These are phyloP conservation scores for Lepetodrilus schrolli DNA, from an alignment of 2,888 invertebrate genomes.

Conservation along the genomic window DNA sequence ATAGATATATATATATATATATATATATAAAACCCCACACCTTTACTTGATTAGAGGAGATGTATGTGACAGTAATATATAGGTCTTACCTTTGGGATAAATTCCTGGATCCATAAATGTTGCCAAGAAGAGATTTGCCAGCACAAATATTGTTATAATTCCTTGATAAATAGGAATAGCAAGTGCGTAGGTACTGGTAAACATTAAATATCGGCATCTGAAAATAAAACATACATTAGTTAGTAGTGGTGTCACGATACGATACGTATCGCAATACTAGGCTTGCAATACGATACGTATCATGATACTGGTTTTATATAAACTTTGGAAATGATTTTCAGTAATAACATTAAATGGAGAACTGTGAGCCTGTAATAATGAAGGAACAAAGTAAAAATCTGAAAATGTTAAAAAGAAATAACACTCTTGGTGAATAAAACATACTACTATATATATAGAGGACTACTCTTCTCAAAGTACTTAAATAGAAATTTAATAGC, in stretches of 20 bases:
- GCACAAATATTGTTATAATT: slow-evolving; percentile 95
- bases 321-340: too few species aligned
- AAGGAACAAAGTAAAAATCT: too few species aligned
- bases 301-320: too few species aligned
- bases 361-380: too few species aligned
- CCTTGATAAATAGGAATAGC: slow-evolving; percentile 85
- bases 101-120: slow-evolving; percentile 99
- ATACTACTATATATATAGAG: too few species aligned
- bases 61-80: not conserved
- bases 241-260: too few species aligned
- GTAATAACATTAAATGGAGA: too few species aligned
- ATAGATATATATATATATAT: not conserved
- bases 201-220: slow-evolving; percentile 67
- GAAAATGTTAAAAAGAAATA: too few species aligned
- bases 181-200: slow-evolving; percentile 47
- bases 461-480: too few species aligned
- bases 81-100: slow-evolving; percentile 91
- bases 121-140: slow-evolving; percentile 98
- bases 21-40: not conserved
- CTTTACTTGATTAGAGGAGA: not conserved
- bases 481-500: too few species aligned
- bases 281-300: too few species aligned
- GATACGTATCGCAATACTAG: not conserved
- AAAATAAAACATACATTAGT: slow-evolving; percentile 42
- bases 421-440: too few species aligned